phyloP scores from a whole-genome alignment of 2,888 invertebrate genomes.

The Platyscelio sp. region DNA sequence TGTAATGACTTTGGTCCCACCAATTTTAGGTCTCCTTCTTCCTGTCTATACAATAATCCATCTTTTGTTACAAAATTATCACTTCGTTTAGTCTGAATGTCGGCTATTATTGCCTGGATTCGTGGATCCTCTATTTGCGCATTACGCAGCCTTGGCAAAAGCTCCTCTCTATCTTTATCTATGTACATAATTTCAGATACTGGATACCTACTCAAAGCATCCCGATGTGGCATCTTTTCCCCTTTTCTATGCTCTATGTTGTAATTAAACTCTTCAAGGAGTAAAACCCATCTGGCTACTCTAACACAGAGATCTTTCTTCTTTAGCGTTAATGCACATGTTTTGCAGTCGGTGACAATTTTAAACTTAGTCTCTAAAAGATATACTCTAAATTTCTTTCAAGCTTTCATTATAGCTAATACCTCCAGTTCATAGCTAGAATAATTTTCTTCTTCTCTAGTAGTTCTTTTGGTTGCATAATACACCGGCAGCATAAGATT shows the following conservation, averaged over 20 bases:
- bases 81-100: neutral
- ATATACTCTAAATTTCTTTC: slow-evolving; percentile 72
- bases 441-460: slow-evolving; percentile 68
- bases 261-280: slow-evolving; percentile 52
- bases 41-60: neutral
- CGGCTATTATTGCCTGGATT: slow-evolving; percentile 22
- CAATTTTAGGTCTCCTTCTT: neutral
- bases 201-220: slow-evolving; percentile 66
- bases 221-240: neutral
- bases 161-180: slow-evolving; percentile 6
- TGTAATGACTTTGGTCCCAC: too few species aligned
- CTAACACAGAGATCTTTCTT: neutral
- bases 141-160: slow-evolving; percentile 24
- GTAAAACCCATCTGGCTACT: slow-evolving; percentile 25
- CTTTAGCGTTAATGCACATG: neutral
- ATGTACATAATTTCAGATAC: neutral
- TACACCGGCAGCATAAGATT: neutral
- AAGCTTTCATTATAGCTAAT: slow-evolving; percentile 72
- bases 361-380: slow-evolving; percentile 50
- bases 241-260: slow-evolving; percentile 42
- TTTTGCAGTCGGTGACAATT: slow-evolving; percentile 52
- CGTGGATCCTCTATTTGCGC: slow-evolving; percentile 36
- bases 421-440: slow-evolving; percentile 75
- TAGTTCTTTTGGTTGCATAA: slow-evolving; percentile 68
- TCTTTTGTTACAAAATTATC: neutral